Evolutionary conservation across 2,888 invertebrate species (phyloP), one percentile per base, ranked within the genome.

Genomic region (Cerceris rybyensis): DNA sequence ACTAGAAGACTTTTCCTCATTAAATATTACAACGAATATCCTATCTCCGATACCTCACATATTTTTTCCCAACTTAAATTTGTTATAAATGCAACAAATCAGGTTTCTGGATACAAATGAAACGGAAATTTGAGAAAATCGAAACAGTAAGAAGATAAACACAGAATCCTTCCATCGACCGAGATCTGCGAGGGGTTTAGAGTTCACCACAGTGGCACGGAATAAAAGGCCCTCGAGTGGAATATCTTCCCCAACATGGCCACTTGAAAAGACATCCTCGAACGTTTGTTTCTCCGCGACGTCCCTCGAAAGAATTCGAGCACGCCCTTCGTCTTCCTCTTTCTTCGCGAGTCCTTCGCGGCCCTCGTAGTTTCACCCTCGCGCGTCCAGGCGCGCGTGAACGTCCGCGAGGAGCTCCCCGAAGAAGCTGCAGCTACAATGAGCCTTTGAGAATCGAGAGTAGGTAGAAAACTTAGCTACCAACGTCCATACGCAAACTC

Each of bases 181-280:
- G 28, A 28, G 28, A 2, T 28, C 28, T 28, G 28, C 28, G 28
- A 28, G 28, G 28, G 28, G 4, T 28, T 76, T 63, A 17, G 8
- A 2, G 49, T 9, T 7, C 1, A 28, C 28, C 13, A 49, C 64
- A 73, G 76, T 43, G 76, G 63, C 8, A 46, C 9, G 52, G 66
- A 14, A 70, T 58, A 49, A 75, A 70, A 67, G 60, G 64, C 43
- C 55, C 17, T 70, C 61, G n/a, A 16, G 46, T 63, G 63, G 46
- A 14, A 46, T 61, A 61, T 78, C 75, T 75, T 61, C 52, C 55
- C 11, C 8, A 46, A 61, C 59, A 52, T 16, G n/a, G 49, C 60
- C 54, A 59, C 66, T 66, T 49, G 57, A 69, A 76, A 79, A 68
- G 65, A 58, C 57, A 66, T 70, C 67, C 69, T 76, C 67, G 58